These are phyloP conservation scores for Mohoua ochrocephala DNA, from an alignment of 2,113 vertebrate species.

Conservation along the genomic window DNA sequence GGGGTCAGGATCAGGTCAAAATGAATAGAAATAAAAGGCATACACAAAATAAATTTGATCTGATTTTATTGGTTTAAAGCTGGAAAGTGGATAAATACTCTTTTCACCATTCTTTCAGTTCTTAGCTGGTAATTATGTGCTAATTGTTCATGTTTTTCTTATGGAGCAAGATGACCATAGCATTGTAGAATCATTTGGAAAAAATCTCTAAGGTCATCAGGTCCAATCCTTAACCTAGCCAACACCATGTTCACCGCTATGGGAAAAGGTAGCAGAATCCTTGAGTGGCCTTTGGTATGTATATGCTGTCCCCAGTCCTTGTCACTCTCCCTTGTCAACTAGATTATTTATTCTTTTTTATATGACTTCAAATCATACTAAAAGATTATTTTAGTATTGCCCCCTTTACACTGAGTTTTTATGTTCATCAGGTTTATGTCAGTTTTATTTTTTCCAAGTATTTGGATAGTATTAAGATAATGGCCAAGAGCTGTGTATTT, in stretches of 20 bases:
- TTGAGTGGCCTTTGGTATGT: neutral
- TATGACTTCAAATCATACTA: neutral
- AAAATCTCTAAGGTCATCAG: neutral
- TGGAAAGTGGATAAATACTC: neutral
- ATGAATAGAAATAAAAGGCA: neutral
- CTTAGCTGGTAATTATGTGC: accelerated
- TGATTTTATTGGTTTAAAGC: neutral
- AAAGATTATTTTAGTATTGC: neutral
- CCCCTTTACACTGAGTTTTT: neutral
- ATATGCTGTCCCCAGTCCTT: neutral
- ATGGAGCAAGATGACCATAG: neutral
- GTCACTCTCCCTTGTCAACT: neutral
- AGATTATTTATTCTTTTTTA: neutral
- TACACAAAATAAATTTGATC: neutral
- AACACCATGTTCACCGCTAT: neutral
- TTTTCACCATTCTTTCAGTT: neutral
- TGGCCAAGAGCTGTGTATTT: neutral
- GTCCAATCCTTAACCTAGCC: neutral
- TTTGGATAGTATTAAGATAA: neutral
- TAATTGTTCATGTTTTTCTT: neutral
- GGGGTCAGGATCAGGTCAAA: neutral
- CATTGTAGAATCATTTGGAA: neutral
- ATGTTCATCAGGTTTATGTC: neutral
- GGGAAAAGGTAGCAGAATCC: neutral
- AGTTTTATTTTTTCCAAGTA: neutral